phyloP scores from a whole-genome alignment of 2,113 vertebrate genomes.

The Helogale parvula region DNA sequence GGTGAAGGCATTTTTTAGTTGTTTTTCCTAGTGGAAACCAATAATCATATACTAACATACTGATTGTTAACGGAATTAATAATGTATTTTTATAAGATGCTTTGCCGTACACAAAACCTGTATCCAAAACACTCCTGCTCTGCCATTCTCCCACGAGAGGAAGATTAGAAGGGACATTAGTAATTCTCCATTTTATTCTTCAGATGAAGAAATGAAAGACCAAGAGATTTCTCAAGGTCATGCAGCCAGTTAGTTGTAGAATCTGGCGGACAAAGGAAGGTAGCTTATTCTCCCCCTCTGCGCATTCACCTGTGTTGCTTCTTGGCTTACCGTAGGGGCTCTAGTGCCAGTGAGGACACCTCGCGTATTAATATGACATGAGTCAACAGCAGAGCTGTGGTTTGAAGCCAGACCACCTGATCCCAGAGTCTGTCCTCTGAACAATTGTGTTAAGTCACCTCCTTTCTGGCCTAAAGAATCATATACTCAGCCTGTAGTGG shows the following conservation, averaged over 20 bases:
- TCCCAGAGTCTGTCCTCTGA: not conserved
- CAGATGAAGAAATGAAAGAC: not conserved
- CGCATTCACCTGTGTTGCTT: not conserved
- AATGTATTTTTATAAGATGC: not conserved
- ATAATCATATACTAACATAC: not conserved
- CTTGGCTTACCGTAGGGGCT: not conserved
- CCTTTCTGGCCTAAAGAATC: not conserved
- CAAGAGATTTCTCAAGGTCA: not conserved
- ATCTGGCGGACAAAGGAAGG: not conserved
- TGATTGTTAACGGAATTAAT: slow-evolving; percentile 17
- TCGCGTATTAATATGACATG: not conserved
- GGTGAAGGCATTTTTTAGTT: not conserved
- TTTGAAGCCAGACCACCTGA: not conserved
- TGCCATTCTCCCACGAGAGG: not conserved
- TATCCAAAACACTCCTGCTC: not conserved
- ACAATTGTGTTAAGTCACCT: not conserved
- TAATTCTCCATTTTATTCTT: not conserved
- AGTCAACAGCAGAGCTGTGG: not conserved
- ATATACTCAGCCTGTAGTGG: not conserved
- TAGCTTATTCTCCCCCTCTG: not conserved
- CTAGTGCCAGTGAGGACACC: not conserved
- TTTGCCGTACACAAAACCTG: not conserved
- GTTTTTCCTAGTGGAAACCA: not conserved
- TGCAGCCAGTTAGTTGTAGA: not conserved
- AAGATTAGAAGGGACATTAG: not conserved